These are phyloP conservation scores for Microctenopoma steveboyesi DNA, from an alignment of 2,797 vertebrate species.

Conservation along the genomic window DNA sequence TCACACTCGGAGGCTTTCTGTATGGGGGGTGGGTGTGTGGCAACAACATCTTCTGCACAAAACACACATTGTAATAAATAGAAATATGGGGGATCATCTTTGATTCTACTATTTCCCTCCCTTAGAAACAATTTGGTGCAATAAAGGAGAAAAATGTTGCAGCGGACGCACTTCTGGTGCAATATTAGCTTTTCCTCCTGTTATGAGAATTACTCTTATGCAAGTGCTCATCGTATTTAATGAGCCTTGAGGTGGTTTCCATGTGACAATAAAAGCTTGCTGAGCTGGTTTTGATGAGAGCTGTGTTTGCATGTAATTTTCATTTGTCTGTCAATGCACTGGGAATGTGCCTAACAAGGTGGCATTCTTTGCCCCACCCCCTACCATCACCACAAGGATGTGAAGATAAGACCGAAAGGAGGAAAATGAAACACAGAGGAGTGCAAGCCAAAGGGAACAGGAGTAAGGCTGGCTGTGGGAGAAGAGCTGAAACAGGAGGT, in stretches of 20 bases:
- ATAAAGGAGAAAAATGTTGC: neutral
- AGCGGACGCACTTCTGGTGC: neutral
- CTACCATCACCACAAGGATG: slow-evolving; percentile 33
- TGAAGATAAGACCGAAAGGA: slow-evolving; percentile 8
- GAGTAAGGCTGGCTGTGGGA: slow-evolving; percentile 42
- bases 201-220: slow-evolving; percentile 16
- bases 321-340: slow-evolving; percentile 10
- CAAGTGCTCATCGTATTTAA: neutral
- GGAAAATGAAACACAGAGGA: slow-evolving; percentile 34
- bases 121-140: slow-evolving; percentile 8
- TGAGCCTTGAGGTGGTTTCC: neutral
- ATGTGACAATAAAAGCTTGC: neutral
- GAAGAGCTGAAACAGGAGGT: slow-evolving; percentile 39
- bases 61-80: slow-evolving; percentile 30
- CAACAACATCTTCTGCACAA: slow-evolving; percentile 20
- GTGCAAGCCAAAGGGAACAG: slow-evolving; percentile 23
- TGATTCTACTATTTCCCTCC: slow-evolving; percentile 7
- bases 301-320: slow-evolving; percentile 10
- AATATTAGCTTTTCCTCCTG: neutral
- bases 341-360: slow-evolving; percentile 28
- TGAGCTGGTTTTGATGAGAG: neutral
- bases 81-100: neutral
- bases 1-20: slow-evolving; percentile 67
- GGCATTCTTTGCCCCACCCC: slow-evolving; percentile 55
- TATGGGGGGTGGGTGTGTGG: slow-evolving; percentile 60